Base-by-base conservation (phyloP, 1,140 invertebrate species). In the Microplitis mediator region DNA sequence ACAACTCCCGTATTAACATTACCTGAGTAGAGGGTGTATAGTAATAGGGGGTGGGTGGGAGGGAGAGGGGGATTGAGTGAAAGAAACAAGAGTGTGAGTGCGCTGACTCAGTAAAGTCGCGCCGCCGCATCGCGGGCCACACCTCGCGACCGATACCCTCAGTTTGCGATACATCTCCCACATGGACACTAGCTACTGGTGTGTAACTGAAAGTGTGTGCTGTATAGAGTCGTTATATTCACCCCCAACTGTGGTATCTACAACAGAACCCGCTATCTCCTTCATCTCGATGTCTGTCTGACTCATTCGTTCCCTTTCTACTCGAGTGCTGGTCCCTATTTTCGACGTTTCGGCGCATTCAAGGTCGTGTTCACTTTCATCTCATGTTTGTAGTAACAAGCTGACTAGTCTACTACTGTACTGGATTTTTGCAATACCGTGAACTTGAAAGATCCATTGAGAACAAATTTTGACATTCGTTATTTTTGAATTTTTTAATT, bases 81-180 rank as follows among this genome's bases (percentile, higher is more conserved):
- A 23, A 23, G 23, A 23, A 31, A 58, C 16, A 9, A 58, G 5
- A 9, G 14, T 11, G 11, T n/a, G 11, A n/a, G 11, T 58, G 56
- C 56, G 56, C 56, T 58, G 56, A 58, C 14, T 58, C 56, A 58
- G 8, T 4, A 31, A 60, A 45, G 31, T n/a, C 32, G 51, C 63
- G 35, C 39, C 60, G 62, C 36, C 56, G 67, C 62, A 56, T 35
- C 64, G 36, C 34, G 52, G 16, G 71, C 64, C 71, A 66, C 63
- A 66, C 71, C 71, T 66, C 71, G 64, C 54, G 54, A 72, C 71
- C 63, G 63, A 65, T 36, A 36, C 6, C 39, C 63, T 65, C 36
- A 65, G 11, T 32, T 16, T 23, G 23, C 23, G 23, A 23, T 23
- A 23, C 23, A 23, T 23, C 39, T 11, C 39, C 39, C 39, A 11